Percentiles rank a stretch among this genome's conserved stretches.
These are phyloP conservation scores for Athrips mouffetella DNA, from an alignment of 2,888 invertebrate species.

Conservation along the genomic window DNA sequence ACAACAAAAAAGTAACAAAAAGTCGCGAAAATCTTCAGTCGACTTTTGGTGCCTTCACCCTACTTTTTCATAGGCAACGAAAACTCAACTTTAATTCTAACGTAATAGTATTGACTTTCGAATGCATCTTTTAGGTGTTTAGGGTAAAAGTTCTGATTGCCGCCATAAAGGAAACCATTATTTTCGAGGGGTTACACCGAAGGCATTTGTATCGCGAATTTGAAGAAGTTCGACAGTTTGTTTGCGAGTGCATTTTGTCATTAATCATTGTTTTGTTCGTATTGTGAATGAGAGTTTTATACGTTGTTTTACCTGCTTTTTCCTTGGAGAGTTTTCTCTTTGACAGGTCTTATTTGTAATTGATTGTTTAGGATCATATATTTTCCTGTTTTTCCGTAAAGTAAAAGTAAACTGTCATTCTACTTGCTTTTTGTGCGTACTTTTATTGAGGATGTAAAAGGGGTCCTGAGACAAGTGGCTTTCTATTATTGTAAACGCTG, in stretches of 20 bases:
- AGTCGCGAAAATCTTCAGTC: constrained; percentile 56
- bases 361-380: constrained; percentile 58
- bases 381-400: constrained; percentile 14
- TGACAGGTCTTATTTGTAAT: constrained; percentile 68
- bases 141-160: constrained; percentile 30
- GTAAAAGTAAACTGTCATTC: no score
- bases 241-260: constrained; percentile 77
- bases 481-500: no score
- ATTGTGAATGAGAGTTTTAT: constrained; percentile 51
- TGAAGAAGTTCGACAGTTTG: constrained; percentile 79
- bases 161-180: constrained; percentile 72
- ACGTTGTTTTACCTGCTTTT: constrained; percentile 71
- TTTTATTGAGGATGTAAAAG: no score
- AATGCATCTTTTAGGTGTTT: constrained; percentile 28
- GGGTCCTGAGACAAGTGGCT: no score
- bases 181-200: constrained; percentile 70
- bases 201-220: constrained; percentile 75
- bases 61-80: constrained; percentile 23
- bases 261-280: constrained; percentile 76
- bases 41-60: constrained; percentile 48
- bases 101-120: constrained; percentile 26
- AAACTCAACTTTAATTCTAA: constrained; percentile 22
- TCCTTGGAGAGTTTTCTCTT: constrained; percentile 46
- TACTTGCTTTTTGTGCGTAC: no score
- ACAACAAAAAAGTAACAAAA: constrained; percentile 71